A percentile compares a stretch with the other conserved stretches of the same genome.
Evolutionary conservation across 2,113 vertebrate species (phyloP).

Genomic region (Leucoraja erinaceus): DNA sequence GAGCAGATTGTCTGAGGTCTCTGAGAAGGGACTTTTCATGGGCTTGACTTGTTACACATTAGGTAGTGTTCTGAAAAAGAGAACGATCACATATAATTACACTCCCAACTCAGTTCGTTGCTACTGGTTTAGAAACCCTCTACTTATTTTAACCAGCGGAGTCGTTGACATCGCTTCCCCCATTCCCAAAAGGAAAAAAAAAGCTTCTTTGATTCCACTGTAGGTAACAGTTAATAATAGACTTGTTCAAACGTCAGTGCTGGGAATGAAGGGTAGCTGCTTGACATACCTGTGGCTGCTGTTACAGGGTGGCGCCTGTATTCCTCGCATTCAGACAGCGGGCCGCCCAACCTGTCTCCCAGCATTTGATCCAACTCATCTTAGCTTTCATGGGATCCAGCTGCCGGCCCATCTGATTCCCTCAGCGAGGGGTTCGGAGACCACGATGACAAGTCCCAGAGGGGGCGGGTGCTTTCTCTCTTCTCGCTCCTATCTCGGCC

Average conservation of each 20-base stretch:
- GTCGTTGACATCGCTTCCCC: not conserved
- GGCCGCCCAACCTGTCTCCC: conserved; percentile 59
- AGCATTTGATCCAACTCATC: conserved; percentile 48
- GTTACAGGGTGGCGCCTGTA: conserved; percentile 75
- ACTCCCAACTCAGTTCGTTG: not conserved
- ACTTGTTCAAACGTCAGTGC: conserved; percentile 37
- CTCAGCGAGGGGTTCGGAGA: conserved; percentile 13
- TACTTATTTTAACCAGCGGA: not conserved
- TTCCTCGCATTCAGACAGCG: conserved; percentile 64
- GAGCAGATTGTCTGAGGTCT: not conserved
- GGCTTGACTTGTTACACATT: no score
- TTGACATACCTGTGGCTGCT: conserved; percentile 80
- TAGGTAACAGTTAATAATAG: conserved; percentile 36
- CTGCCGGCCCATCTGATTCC: conserved; percentile 49
- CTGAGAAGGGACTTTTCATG: not conserved
- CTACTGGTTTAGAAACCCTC: not conserved
- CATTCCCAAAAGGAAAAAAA: not conserved
- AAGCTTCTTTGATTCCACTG: conserved; percentile 19
- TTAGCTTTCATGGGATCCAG: conserved; percentile 63
- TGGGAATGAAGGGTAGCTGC: conserved; percentile 65
- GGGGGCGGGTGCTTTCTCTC: conserved; percentile 43
- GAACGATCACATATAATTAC: not conserved
- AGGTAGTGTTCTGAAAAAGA: not conserved
- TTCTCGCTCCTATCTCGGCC: conserved; percentile 52
- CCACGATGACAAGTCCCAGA: conserved; percentile 13